Base-by-base conservation (phyloP, 2,888 invertebrate species). In the Drosophila diplacantha region DNA sequence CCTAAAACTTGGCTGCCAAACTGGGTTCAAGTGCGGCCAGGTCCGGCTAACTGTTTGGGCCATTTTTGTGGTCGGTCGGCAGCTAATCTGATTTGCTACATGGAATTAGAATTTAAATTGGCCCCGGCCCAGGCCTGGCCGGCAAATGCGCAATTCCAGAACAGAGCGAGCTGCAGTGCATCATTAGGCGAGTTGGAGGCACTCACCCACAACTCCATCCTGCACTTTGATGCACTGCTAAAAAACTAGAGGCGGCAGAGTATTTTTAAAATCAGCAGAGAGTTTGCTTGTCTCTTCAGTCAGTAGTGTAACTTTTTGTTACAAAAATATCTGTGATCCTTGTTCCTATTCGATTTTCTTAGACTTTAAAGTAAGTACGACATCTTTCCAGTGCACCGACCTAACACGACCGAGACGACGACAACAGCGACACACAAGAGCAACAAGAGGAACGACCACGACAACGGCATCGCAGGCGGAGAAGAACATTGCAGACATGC, bases 61-160 rank as follows among this genome's bases (percentile, higher is more conserved):
- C 69, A 74, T 63, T 63, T 61, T 61, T 61, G 51, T 65, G 77
- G 62, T 59, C 35, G 44, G 60, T 59, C 35, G 44, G 60, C 50
- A 61, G 60, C 60, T 80, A 78, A 78, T 78, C 77, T 80, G 77
- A 78, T 78, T 78, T 78, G 82, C 72, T 65, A 70, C 77, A 76
- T 76, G 82, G 72, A 78, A 78, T 78, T 78, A 78, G 82, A 78
- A 78, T 78, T 82, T 80, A 78, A 78, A 78, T 78, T 78, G 82
- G 74, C 70, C 58, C 52, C 54, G 50, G 44, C 18, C 29, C 29
- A 18, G 80, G 74, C 61, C 18, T 49, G 60, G 63, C 65, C 66
- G 52, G 44, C 56, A 61, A 81, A 66, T 59, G 75, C 67, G 65
- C 67, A 81, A 75, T 59, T 75, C 61, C 63, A 62, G 53, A 54